These are phyloP conservation scores for Calliopsis andreniformis DNA, from an alignment of 1,140 invertebrate genomes.

Conservation along the genomic window DNA sequence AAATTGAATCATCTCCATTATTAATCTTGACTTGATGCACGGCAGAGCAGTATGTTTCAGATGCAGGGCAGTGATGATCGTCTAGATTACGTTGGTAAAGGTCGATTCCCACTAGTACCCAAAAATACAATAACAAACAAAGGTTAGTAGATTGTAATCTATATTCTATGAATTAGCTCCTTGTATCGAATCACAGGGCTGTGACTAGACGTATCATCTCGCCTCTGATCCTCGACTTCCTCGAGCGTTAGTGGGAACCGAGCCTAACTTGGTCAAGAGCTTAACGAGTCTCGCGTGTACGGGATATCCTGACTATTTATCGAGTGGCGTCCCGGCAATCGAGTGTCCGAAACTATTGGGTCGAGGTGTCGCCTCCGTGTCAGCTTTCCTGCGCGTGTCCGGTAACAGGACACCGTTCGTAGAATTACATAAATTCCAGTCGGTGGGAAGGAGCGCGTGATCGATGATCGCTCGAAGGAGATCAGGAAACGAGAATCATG, in stretches of 20 bases:
- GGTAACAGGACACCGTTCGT: conserved; percentile 9
- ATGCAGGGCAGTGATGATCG: conserved; percentile 36
- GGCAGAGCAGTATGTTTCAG: conserved; percentile 25
- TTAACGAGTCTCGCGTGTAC: conserved; percentile 33
- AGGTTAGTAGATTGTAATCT: too few relatives aligned
- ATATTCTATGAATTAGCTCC: too few relatives aligned
- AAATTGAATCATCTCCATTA: conserved; percentile 54
- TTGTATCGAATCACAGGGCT: too few relatives aligned
- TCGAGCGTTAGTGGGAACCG: too few relatives aligned
- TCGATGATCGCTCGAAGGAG: conserved; percentile 15
- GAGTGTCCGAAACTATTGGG: conserved; percentile 22
- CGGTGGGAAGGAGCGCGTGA: neutral
- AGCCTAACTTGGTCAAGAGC: too few relatives aligned
- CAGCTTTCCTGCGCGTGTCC: neutral
- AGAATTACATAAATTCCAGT: conserved; percentile 37
- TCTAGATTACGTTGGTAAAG: too few relatives aligned
- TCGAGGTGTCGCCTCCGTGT: neutral
- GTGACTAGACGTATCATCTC: too few relatives aligned
- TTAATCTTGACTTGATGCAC: conserved; percentile 48
- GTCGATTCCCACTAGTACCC: too few relatives aligned
- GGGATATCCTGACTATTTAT: conserved; percentile 18
- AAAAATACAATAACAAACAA: too few relatives aligned
- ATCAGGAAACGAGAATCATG: conserved; percentile 19
- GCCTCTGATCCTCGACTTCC: too few relatives aligned
- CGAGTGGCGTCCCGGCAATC: neutral